Evolutionary conservation across 2,113 vertebrate genomes (phyloP).

Genomic region (Poeciliopsis turrubarensis): DNA sequence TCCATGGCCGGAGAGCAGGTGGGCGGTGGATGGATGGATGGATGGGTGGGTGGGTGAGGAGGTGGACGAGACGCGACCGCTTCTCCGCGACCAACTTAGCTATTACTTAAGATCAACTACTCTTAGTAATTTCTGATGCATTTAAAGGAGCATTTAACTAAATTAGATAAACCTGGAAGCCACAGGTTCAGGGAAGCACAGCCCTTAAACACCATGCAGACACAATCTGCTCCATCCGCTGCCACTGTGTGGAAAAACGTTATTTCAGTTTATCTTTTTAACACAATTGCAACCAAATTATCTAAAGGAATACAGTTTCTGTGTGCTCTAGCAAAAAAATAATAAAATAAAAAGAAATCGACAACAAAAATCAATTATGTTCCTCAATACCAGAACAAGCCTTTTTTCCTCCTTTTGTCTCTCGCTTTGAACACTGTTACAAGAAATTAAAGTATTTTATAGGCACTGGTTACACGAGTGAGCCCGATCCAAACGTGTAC

Average conservation of each 20-base stretch:
- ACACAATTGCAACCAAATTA: background rate
- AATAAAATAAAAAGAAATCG: background rate
- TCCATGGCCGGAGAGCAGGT: slow-evolving; percentile 72
- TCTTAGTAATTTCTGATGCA: slow-evolving; percentile 42
- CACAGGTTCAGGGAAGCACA: slow-evolving; percentile 44
- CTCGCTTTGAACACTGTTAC: slow-evolving; percentile 22
- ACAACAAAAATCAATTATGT: slow-evolving; percentile 6
- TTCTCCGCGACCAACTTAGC: slow-evolving; percentile 17
- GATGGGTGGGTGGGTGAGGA: slow-evolving; percentile 33
- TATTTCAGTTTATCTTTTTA: background rate
- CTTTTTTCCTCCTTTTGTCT: slow-evolving; percentile 56
- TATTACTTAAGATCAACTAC: slow-evolving; percentile 29
- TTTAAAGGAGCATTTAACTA: slow-evolving; percentile 42
- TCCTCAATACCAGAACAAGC: slow-evolving; percentile 24
- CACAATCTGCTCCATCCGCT: slow-evolving; percentile 41
- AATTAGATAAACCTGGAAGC: slow-evolving; percentile 32
- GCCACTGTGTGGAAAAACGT: slow-evolving; percentile 10
- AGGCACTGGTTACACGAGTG: background rate
- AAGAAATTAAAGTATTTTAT: slow-evolving; percentile 36
- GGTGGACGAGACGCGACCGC: slow-evolving; percentile 5
- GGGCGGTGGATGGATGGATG: slow-evolving; percentile 68
- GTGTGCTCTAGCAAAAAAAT: no score
- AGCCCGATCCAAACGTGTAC: background rate
- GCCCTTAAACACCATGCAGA: slow-evolving; percentile 20
- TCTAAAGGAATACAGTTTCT: background rate